Conservation (phyloP, 2,797 vertebrate genomes). For the Aselliscus stoliczkanus region DNA sequence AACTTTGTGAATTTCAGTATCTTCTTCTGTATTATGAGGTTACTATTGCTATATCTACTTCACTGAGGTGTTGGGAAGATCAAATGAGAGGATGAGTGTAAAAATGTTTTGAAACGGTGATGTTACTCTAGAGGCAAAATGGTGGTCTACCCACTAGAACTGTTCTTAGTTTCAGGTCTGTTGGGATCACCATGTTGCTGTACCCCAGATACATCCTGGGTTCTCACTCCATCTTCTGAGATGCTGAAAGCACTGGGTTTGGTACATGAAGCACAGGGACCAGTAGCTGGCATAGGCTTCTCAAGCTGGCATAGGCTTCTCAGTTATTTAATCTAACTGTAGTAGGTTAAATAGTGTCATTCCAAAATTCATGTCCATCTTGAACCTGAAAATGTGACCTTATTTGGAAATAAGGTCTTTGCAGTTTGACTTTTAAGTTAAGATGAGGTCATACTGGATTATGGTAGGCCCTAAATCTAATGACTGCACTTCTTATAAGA, state of each 20-base stretch:
- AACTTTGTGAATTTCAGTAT: slow-evolving; percentile 2
- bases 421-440: not conserved
- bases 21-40: not conserved
- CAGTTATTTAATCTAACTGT: too few relatives aligned
- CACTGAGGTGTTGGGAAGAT: not conserved
- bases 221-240: not conserved
- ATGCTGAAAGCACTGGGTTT: not conserved
- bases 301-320: not conserved
- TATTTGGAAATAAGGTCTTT: not conserved
- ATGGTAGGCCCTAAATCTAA: not conserved
- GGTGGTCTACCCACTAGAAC: not conserved
- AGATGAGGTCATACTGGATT: not conserved
- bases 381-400: not conserved
- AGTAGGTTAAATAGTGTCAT: not conserved
- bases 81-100: not conserved
- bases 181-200: not conserved
- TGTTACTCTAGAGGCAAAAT: not conserved
- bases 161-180: not conserved
- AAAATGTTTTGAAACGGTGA: not conserved
- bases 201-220: not conserved
- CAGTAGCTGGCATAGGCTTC: not conserved
- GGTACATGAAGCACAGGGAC: not conserved
- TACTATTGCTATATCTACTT: not conserved
- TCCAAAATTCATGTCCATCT: not conserved
- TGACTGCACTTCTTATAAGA: not conserved